Base-by-base conservation (phyloP, 2,797 vertebrate genomes). In the Pachyuromys duprasi region DNA sequence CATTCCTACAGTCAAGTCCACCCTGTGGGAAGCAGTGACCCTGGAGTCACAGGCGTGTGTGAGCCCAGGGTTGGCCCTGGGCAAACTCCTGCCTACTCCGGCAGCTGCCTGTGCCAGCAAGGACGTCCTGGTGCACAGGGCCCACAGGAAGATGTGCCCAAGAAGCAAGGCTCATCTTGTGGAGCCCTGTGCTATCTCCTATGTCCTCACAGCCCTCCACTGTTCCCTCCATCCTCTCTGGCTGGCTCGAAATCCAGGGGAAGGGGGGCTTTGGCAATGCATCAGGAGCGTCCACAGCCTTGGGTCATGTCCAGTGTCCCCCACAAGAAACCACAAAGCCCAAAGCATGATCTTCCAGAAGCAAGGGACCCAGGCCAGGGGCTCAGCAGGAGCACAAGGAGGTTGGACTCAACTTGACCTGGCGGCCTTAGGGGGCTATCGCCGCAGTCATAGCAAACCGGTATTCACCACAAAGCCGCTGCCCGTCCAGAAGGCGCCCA, bases 401-500 rank as follows among this genome's bases (percentile, higher is more conserved):
- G 91, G 26, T 96, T 96, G 99, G 99, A 99, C 99, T 99, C 99
- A 99, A 99, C 99, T 99, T 99, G 98, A 98, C 98, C 98, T 98
- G 99, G 98, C 98, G 97, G 99, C 98, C 99, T 98, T 98, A 98
- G 98, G 98, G 98, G 63, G 98, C 97, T 98, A 99, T 97, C 97
- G 98, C 96, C 42, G 98, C 97, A 98, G 98, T 99, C 99, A 99
- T 99, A 99, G 99, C 99, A 99, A 99, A 99, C 99, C 98, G 99
- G 99, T 99, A 99, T 99, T 99, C 99, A 99, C 99, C 99, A 98
- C 99, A 99, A 99, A 99, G 99, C 99, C 99, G 98, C 99, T 99
- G 98, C 99, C 99, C 28, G 99, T 99, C 99, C 99, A 99, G 99
- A 99, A 99, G 98, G 99, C 98, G 87, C 98, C 98, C 92, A 99